phyloP scores from a whole-genome alignment of 2,797 vertebrate species.

The Takifugu ocellatus region DNA sequence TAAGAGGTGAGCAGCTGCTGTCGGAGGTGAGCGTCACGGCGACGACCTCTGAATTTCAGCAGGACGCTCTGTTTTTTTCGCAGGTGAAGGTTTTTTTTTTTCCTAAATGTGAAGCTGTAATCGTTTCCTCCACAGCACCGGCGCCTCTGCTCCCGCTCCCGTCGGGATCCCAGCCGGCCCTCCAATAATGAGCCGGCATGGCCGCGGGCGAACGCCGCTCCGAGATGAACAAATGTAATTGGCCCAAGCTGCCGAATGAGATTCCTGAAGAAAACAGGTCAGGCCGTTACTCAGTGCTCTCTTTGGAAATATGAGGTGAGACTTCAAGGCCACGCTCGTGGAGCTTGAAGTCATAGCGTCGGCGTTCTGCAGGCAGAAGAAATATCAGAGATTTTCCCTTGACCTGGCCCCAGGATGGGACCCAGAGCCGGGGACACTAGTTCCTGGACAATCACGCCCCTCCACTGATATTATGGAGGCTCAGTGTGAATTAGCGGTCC shows the following conservation, averaged over 20 bases:
- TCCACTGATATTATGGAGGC: too few species aligned
- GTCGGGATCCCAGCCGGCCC: background rate
- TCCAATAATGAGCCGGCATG: slow-evolving; percentile 3
- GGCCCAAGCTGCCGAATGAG: slow-evolving; percentile 16
- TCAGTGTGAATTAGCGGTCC: too few species aligned
- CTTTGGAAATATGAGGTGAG: slow-evolving; percentile 5
- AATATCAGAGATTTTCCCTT: too few species aligned
- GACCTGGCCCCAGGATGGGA: too few species aligned
- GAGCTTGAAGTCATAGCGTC: slow-evolving; percentile 1
- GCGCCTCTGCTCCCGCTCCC: slow-evolving; percentile 7
- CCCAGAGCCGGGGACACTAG: too few species aligned
- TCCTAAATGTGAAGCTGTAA: slow-evolving; percentile 7
- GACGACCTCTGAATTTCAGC: background rate
- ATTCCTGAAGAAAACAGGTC: slow-evolving; percentile 12
- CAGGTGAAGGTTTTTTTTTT: slow-evolving; percentile 1
- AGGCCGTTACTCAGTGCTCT: slow-evolving; percentile 2
- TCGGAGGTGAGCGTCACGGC: background rate
- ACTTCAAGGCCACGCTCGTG: slow-evolving; percentile 1
- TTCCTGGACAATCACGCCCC: too few species aligned
- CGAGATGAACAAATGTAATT: slow-evolving; percentile 16
- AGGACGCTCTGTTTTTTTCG: slow-evolving; percentile 11
- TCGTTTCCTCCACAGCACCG: slow-evolving; percentile 13
- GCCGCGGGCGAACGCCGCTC: slow-evolving; percentile 6
- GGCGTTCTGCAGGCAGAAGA: background rate
- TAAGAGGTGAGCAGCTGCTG: background rate